Evolutionary conservation across 2,113 vertebrate genomes (phyloP), one percentile per base, ranked within the genome.

Genomic region (rat (Rattus norvegicus)): DNA sequence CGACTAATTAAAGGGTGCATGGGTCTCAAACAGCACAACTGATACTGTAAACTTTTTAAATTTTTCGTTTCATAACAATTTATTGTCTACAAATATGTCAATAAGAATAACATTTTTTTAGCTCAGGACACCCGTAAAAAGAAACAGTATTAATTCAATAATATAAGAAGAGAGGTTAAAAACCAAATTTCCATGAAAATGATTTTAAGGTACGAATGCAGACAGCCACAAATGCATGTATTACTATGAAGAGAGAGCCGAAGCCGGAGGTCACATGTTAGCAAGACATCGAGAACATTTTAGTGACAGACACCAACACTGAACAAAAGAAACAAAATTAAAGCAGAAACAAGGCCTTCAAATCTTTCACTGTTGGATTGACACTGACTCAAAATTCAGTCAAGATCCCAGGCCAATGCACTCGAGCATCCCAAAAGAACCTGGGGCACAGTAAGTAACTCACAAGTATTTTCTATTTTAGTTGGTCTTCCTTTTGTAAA

Each of bases 371-470:
- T 84, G 36, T 14, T 96, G 90, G 94, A 80, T 93, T 76, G 81
- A 97, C 0, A 17, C 91, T 33, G 4, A 88, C 85, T 97, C 69
- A 96, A 86, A 13, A 96, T 33, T 95, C 97, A 97, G 92, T 89
- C 47, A 94, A 94, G 24, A 22, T 54, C 13, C 30, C 30, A 95
- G 94, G 7, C 0, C 85, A 69, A 69, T 14, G 33, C 11, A 33
- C 30, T 33, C 30, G 33, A 69, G 84, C 1, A 69, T 92, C 22
- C 73, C 0, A 92, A 83, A 7, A 87, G 92, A 91, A 73, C 1
- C 9, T 54, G 33, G 54, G 3, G 90, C 97, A 95, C 95, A 96
- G 86, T 92, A 47, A 96, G 86, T 92, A 47, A 76, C 30, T 10
- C 36, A 52, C 30, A 0, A 52, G 20, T 22, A 86, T 81, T 95